Evolutionary conservation across 37 sponge, comb jelly and placozoan species (phyloP).

Genomic region (Crambe crambe): DNA sequence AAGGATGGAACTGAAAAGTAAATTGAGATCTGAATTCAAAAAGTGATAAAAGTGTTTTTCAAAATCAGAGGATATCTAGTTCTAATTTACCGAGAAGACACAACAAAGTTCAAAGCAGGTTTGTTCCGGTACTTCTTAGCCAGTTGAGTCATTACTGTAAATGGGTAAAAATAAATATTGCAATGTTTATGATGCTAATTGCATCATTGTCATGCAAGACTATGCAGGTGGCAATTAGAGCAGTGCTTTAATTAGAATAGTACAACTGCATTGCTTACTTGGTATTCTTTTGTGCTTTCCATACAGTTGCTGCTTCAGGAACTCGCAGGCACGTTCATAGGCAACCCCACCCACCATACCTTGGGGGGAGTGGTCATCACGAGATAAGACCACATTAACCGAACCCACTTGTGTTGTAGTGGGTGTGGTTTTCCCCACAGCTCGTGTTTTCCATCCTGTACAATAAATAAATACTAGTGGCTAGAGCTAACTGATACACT

Average conservation of each 20-base stretch:
- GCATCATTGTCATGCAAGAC: neutral
- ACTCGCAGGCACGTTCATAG: slow-evolving; percentile 3
- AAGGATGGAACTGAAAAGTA: too few relatives aligned
- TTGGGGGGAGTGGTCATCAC: neutral
- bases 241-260: neutral
- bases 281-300: slow-evolving; percentile 33
- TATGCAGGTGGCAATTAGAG: neutral
- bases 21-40: too few relatives aligned
- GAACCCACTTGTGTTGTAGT: neutral
- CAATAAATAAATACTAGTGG: too few relatives aligned
- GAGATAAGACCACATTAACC: slow-evolving; percentile 2
- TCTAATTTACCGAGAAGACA: too few relatives aligned
- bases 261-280: neutral
- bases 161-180: neutral
- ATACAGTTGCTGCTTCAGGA: slow-evolving; percentile 17
- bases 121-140: slow-evolving; percentile 34
- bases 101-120: slow-evolving; percentile 52
- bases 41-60: too few relatives aligned
- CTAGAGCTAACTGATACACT: too few relatives aligned
- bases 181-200: too few relatives aligned
- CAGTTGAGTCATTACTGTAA: slow-evolving; percentile 39
- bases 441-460: neutral
- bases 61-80: too few relatives aligned
- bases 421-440: neutral
- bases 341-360: neutral